Percentiles rank a stretch among this genome's conserved stretches.
Conservation (phyloP, 2,113 vertebrate species). For the Dasyornis broadbenti region DNA sequence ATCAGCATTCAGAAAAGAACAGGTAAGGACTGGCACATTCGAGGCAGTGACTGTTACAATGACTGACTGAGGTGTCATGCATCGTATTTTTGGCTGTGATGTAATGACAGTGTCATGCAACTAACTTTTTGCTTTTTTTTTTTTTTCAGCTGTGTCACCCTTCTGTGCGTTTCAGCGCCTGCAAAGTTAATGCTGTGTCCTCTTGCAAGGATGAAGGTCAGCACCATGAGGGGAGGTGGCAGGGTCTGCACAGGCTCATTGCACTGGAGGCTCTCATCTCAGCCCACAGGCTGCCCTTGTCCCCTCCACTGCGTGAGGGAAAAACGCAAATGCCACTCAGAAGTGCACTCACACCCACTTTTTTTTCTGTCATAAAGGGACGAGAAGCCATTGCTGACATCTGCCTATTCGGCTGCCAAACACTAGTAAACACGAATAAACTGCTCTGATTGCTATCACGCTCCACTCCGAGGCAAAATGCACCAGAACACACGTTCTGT, state of each 20-base stretch:
- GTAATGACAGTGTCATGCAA: too few species aligned
- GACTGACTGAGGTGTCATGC: background rate
- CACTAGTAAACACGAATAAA: background rate
- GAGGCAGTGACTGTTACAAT: background rate
- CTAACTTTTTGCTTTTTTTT: fast-evolving
- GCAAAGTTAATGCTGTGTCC: fast-evolving
- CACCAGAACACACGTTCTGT: background rate
- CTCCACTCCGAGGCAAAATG: background rate
- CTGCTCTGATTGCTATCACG: background rate
- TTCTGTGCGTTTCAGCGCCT: background rate
- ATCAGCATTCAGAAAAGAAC: background rate
- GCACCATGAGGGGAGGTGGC: fast-evolving
- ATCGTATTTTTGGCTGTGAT: too few species aligned
- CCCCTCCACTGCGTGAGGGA: fast-evolving
- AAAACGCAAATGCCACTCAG: background rate
- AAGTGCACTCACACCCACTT: background rate
- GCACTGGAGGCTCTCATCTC: fast-evolving
- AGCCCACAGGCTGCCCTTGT: fast-evolving
- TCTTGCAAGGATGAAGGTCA: background rate
- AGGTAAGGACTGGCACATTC: background rate
- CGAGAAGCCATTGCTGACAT: background rate
- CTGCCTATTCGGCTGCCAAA: background rate
- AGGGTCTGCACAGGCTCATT: background rate
- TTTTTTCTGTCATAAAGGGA: background rate
- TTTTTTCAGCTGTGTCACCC: background rate